Conservation (phyloP, 2,113 vertebrate species). For the Setophaga coronata region DNA sequence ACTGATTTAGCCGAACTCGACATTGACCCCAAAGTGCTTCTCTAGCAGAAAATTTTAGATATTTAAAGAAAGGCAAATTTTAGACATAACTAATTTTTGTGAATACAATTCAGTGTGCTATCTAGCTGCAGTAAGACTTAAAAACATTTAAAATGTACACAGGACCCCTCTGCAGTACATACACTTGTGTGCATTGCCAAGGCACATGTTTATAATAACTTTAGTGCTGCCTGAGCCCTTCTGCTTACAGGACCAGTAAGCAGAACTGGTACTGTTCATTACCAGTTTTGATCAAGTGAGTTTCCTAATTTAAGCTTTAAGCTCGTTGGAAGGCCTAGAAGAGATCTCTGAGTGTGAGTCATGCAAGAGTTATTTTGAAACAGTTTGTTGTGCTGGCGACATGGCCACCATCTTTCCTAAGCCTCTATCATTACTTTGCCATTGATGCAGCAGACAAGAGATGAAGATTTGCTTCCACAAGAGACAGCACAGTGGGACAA, state of each 20-base stretch:
- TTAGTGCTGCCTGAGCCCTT: background rate
- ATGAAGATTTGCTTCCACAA: background rate
- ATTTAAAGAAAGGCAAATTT: background rate
- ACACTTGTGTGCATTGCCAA: background rate
- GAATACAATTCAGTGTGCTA: background rate
- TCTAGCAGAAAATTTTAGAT: background rate
- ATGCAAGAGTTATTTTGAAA: fast-evolving
- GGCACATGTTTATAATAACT: background rate
- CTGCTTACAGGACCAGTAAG: background rate
- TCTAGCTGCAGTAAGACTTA: background rate
- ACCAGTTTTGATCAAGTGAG: background rate
- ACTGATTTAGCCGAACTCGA: background rate
- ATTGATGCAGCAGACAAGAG: background rate
- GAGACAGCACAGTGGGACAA: background rate
- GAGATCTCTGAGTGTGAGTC: background rate
- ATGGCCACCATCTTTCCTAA: background rate
- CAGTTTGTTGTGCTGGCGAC: background rate
- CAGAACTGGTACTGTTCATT: background rate
- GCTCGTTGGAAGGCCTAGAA: background rate
- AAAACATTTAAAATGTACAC: background rate
- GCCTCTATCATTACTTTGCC: no score
- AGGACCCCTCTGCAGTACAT: no score
- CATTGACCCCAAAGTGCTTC: background rate
- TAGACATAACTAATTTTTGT: background rate
- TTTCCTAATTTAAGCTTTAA: background rate